Percentiles rank a stretch among this genome's conserved stretches.
These are phyloP conservation scores for Dryobotodes eremita DNA, from an alignment of 2,888 invertebrate genomes.

Conservation along the genomic window DNA sequence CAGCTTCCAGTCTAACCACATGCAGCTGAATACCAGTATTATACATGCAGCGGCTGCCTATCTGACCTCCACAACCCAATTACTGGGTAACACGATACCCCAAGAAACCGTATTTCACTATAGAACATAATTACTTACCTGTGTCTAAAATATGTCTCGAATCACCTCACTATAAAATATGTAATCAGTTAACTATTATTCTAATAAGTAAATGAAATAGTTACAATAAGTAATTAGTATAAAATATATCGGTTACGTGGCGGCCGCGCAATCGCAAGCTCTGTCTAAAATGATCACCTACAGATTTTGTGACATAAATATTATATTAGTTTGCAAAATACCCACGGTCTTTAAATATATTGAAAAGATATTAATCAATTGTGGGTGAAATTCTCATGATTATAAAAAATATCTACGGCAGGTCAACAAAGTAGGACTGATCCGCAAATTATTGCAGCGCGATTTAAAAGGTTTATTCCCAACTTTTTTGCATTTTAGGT, in stretches of 20 bases:
- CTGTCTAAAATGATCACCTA: conserved; percentile 38
- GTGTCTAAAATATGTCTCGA: conserved; percentile 9
- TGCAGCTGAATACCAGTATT: background rate
- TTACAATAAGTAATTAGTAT: conserved; percentile 21
- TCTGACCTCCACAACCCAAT: background rate
- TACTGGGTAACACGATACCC: background rate
- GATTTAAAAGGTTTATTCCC: background rate
- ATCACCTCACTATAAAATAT: conserved; percentile 1
- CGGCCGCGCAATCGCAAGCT: conserved; percentile 57
- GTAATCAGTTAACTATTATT: conserved; percentile 13
- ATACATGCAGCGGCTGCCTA: background rate
- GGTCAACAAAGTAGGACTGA: background rate
- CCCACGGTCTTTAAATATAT: conserved; percentile 16
- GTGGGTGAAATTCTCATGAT: conserved; percentile 15
- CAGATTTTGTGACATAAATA: background rate
- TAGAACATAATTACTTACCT: background rate
- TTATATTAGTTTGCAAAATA: conserved; percentile 23
- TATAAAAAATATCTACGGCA: background rate
- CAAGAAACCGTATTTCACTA: background rate
- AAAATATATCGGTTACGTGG: conserved; percentile 16
- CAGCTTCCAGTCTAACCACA: background rate
- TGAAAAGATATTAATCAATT: background rate
- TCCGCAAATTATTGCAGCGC: background rate
- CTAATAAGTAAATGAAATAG: conserved; percentile 15
- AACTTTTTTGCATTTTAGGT: too few relatives aligned